Evolutionary conservation across 2,888 invertebrate genomes (phyloP), one percentile per base, ranked within the genome.

Genomic region (Dioctria rufipes): DNA sequence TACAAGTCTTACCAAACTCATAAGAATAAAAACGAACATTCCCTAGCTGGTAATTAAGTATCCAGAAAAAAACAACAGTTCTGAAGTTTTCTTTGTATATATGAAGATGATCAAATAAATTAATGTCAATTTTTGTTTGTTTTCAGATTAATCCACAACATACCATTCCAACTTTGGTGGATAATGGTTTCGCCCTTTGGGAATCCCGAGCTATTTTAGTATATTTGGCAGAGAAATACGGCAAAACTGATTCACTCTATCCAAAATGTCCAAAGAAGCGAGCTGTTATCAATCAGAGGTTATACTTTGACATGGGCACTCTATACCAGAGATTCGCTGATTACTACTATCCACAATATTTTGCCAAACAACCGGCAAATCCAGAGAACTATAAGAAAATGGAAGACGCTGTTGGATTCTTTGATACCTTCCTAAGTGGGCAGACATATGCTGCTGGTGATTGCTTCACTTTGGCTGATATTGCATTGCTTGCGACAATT

Each of bases 121-220:
- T 25, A 25, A 25, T 25, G 25, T 25, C 2, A 25, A 25, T 25
- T 39, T 39, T 39, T 25, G 40, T n/a, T 25, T 66, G n/a, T 46
- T 60, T 82, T 82, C 63, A 95, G 95, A 88, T 95, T 63, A 96
- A 95, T 88, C 95, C 95, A 0, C 95, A 96, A 89, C 96, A 96
- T 88, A 93, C 93, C 54, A 92, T 97, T 82, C 97, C 97, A 6
- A 95, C 95, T 0, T 88, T 97, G 80, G 93, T 94, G 83, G 97
- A 97, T 89, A 93, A 95, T 85, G 96, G 95, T 0, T 93, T 96
- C 86, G 89, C 92, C 6, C 88, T 97, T 81, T 95, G 94, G 92
- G 97, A 97, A 90, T 96, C 96, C 71, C 94, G 96, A 65, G 94
- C 95, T 83, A 96, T 96, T 87, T 92, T 93, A 88, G 90, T 92